Base-by-base conservation (phyloP, 2,888 invertebrate species). In the Pristionchus arcanus region DNA sequence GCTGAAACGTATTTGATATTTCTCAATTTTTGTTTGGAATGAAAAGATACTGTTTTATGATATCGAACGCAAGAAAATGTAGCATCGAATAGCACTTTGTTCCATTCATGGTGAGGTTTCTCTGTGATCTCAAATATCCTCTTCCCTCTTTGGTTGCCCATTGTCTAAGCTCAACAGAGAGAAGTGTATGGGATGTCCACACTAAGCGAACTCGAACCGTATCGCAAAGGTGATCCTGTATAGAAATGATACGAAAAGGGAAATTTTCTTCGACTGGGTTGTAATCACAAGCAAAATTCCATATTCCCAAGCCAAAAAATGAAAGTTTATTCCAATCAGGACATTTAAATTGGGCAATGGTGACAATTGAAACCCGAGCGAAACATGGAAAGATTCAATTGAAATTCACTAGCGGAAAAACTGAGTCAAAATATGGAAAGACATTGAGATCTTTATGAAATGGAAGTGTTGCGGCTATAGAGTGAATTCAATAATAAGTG, bases 351-450 rank as follows among this genome's bases (percentile, higher is more conserved):
- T 15, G 31, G 34, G 34, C 71, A 71, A 71, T 59, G 59, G 59
- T 31, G 71, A 34, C 13, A 25, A 25, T 19, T n/a, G 34, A 28
- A 71, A 71, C 71, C 71, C 71, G 71, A 15, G 9, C 19, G 34
- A 71, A 34, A 34, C 31, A 34, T 28, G n/a, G 49, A 49, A 42
- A 81, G 77, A 77, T 37, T 77, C 25, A 28, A 16, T 42, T 21
- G 28, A 49, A 81, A 81, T 71, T 28, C 49, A 25, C 49, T 81
- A 81, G 81, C 28, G 81, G 77, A 81, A 81, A 49, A 42, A 49
- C 81, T 25, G 25, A 53, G 42, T 25, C 42, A 71, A 34, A 25
- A 49, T 81, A 81, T n/a, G 66, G 81, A 81, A 81, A 81, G 81
- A 81, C 81, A 31, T 15, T 49, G 81, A 81, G 81, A 81, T 81